phyloP scores from a whole-genome alignment of 2,113 vertebrate species.

The Burhinus oedicnemus region DNA sequence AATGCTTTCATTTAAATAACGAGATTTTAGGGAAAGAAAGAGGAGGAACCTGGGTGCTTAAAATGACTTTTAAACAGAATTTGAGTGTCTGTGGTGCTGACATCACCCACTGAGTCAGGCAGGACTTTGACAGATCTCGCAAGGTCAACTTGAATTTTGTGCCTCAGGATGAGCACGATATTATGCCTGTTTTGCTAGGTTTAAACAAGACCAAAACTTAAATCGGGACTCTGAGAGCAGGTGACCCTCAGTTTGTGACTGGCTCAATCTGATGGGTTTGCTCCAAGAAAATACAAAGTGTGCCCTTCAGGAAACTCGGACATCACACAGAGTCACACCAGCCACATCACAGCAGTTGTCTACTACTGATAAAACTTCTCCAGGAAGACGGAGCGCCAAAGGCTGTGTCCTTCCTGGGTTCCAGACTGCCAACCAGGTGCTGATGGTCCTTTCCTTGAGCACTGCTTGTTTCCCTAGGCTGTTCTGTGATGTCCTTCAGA shows the following conservation, averaged over 20 bases:
- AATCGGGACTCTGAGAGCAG: background rate
- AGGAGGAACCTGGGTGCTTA: background rate
- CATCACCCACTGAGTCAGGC: background rate
- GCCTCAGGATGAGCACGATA: background rate
- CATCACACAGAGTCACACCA: rapidly evolving
- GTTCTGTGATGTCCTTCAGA: background rate
- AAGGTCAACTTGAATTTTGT: background rate
- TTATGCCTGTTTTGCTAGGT: background rate
- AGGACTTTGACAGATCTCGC: background rate
- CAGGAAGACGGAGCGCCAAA: background rate
- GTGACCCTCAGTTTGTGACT: background rate
- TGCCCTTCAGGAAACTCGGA: background rate
- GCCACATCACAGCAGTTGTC: background rate
- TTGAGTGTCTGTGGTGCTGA: background rate
- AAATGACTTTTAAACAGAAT: background rate
- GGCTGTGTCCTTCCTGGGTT: background rate
- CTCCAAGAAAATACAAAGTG: background rate
- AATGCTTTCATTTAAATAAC: background rate
- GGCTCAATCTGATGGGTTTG: background rate
- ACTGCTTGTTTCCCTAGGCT: background rate
- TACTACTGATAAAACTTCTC: background rate
- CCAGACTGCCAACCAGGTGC: background rate
- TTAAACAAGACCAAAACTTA: background rate
- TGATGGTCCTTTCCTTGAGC: background rate
- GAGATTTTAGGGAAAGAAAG: background rate